phyloP scores from a whole-genome alignment of 2,888 invertebrate genomes.

The Carcina quercana region DNA sequence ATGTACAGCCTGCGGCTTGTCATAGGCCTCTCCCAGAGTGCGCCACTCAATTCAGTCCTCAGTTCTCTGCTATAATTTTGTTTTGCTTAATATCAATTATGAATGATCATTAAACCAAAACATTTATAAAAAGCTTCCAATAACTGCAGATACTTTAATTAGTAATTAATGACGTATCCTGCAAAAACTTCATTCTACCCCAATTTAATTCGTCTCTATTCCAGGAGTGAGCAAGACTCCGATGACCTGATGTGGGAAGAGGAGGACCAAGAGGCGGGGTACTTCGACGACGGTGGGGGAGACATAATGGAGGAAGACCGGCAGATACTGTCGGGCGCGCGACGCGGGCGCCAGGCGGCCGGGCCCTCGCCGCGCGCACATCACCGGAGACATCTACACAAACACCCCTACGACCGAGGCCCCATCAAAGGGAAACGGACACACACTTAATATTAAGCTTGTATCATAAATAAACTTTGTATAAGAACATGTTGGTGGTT shows the following conservation, averaged over 20 bases:
- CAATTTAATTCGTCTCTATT: no score
- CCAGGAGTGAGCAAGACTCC: neutral
- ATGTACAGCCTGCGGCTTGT: no score
- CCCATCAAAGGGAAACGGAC: slow-evolving; percentile 27
- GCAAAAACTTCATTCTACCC: no score
- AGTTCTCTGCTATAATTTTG: no score
- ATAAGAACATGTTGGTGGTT: slow-evolving; percentile 17
- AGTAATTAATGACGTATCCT: no score
- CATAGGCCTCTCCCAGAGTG: no score
- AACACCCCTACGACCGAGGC: slow-evolving; percentile 67
- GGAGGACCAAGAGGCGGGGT: slow-evolving; percentile 38
- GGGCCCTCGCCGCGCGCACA: slow-evolving; percentile 36
- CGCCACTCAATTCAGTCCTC: no score
- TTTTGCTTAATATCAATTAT: no score
- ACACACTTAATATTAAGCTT: slow-evolving; percentile 10
- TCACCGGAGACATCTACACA: slow-evolving; percentile 69
- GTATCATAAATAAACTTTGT: slow-evolving; percentile 17
- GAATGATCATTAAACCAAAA: no score
- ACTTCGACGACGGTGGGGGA: slow-evolving; percentile 45
- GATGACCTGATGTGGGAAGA: slow-evolving; percentile 43
- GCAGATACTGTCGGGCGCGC: slow-evolving; percentile 27
- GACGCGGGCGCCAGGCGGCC: slow-evolving; percentile 20
- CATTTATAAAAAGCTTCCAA: no score
- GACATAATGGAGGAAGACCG: slow-evolving; percentile 55
- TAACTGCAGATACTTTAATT: no score